Evolutionary conservation across 2,113 vertebrate species (phyloP).

Genomic region (Campylomormyrus tamandua): DNA sequence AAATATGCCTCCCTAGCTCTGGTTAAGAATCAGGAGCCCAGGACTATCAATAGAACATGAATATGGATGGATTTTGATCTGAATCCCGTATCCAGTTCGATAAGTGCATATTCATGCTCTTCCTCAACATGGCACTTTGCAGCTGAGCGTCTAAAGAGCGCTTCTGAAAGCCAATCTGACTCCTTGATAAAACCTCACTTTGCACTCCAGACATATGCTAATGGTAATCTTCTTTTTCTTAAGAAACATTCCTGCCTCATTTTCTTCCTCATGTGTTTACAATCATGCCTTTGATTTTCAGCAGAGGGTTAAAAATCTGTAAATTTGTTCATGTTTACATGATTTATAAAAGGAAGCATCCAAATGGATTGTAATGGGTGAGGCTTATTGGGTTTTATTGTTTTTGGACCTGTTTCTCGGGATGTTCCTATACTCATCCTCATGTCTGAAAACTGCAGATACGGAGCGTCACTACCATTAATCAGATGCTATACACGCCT

Average conservation of each 20-base stretch:
- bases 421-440: background rate
- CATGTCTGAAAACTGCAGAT: background rate
- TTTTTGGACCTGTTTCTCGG: background rate
- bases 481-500: background rate
- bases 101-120: constrained; percentile 7
- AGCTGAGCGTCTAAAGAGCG: background rate
- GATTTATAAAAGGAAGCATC: background rate
- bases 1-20: background rate
- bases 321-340: constrained; percentile 4
- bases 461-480: background rate
- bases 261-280: background rate
- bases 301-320: background rate
- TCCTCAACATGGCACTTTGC: background rate
- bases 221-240: constrained; percentile 8
- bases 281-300: constrained; percentile 2
- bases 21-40: background rate
- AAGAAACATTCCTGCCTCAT: background rate
- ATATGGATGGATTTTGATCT: background rate
- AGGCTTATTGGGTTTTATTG: background rate
- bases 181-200: background rate
- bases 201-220: constrained; percentile 7
- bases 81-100: background rate
- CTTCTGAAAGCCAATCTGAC: background rate
- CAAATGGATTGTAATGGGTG: background rate
- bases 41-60: background rate